Percentiles rank a stretch among this genome's conserved stretches.
Evolutionary conservation across 1,140 invertebrate species (phyloP).

Genomic region (Platyura marginata): DNA sequence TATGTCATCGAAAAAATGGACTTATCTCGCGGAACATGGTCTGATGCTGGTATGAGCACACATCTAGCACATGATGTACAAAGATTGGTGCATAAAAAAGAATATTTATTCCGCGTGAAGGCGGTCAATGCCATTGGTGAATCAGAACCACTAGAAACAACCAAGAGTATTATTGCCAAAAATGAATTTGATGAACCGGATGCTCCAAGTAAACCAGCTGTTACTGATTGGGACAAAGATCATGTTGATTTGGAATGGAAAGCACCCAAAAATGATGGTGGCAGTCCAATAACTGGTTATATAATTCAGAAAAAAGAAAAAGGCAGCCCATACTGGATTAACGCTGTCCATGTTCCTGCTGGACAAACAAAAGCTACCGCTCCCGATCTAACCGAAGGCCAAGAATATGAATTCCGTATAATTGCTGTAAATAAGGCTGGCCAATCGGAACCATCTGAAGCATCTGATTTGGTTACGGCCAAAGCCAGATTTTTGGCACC

Average conservation of each 20-base stretch:
- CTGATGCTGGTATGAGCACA: conserved; percentile 76
- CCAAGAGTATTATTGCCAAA: conserved; percentile 75
- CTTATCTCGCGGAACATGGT: conserved; percentile 83
- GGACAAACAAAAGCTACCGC: conserved; percentile 62
- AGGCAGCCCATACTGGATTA: conserved; percentile 80
- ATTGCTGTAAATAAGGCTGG: conserved; percentile 92
- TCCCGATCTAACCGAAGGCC: conserved; percentile 76
- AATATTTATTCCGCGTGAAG: conserved; percentile 79
- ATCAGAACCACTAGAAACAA: conserved; percentile 75
- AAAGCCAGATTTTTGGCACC: conserved; percentile 77
- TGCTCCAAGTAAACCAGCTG: conserved; percentile 72
- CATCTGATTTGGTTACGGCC: conserved; percentile 71
- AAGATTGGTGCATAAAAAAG: conserved; percentile 78
- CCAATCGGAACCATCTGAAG: conserved; percentile 84
- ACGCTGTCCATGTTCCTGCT: conserved; percentile 68
- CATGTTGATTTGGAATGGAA: conserved; percentile 84
- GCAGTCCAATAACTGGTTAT: conserved; percentile 82
- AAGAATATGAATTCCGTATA: conserved; percentile 93
- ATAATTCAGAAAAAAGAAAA: conserved; percentile 94
- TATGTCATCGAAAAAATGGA: conserved; percentile 98
- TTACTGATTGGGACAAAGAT: conserved; percentile 84
- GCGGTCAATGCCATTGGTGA: conserved; percentile 92
- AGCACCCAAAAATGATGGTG: conserved; percentile 70
- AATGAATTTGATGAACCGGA: conserved; percentile 89
- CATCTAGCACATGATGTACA: conserved; percentile 66